Evolutionary conservation across 2,113 vertebrate species (phyloP), one percentile per base, ranked within the genome.

Genomic region (Noturus placidus): DNA sequence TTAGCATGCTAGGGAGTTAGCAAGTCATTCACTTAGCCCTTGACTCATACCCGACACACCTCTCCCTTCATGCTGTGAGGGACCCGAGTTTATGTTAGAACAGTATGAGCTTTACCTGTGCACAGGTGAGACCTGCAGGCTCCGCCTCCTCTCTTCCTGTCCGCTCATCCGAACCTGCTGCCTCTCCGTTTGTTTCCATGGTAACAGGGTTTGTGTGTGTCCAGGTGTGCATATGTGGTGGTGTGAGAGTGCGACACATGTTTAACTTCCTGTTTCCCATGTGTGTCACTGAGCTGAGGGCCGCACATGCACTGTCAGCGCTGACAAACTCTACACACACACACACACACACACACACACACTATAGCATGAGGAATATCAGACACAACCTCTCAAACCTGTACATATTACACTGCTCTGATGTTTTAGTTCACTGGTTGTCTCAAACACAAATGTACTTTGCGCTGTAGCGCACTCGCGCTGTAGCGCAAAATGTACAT

Each of bases 221-320:
- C 97, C 97, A 98, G 11, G 92, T 91, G 42, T 91, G 87, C 61
- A 98, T 91, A 86, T 97, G 96, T 38, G 93, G 91, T 0, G 97
- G 93, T 27, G 96, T 97, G n/a, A 98, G 91, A 9, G 96, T 94
- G 0, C 89, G 91, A 90, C 93, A 93, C 82, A 92, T 33, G 4
- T 91, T 87, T 63, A 93, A 91, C 1, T 90, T 91, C 72, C 95
- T 92, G 46, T 92, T 93, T 88, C 89, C 89, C 2, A 96, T 89
- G 11, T 89, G 89, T 70, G 54, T 91, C 38, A 42, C 90, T 85
- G 88, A 90, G 87, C 86, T 78, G 2, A 96, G 92, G 9, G 96
- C 97, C 4, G 77, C 88, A 0, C 76, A 15, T 30, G 93, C 95
- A 50, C 91, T 93, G 61, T 93, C 90, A 0, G 87, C 59, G n/a